These are phyloP conservation scores for Tragelaphus strepsiceros DNA, from an alignment of 2,113 vertebrate species.

Conservation along the genomic window DNA sequence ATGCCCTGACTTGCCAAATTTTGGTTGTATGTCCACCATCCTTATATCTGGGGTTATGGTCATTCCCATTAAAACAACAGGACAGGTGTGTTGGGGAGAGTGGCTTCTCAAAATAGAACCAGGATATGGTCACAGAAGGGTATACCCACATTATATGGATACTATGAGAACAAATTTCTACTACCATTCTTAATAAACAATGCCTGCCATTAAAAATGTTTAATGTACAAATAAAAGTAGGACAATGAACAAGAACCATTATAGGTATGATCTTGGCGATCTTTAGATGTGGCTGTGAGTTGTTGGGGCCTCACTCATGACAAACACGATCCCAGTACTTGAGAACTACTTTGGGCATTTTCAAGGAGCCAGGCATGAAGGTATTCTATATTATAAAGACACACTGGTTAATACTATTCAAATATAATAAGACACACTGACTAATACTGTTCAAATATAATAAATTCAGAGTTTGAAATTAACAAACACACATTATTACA, in stretches of 20 bases:
- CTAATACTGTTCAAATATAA: background rate
- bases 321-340: background rate
- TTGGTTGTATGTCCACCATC: too few relatives aligned
- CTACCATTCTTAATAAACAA: background rate
- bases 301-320: background rate
- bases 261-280: background rate
- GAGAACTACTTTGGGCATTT: background rate
- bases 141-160: background rate
- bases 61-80: background rate
- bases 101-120: background rate
- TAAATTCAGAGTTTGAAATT: background rate
- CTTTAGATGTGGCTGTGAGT: background rate
- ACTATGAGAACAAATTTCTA: background rate
- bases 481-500: background rate
- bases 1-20: background rate
- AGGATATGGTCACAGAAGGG: background rate
- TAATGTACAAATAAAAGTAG: background rate
- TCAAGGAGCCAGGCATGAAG: background rate
- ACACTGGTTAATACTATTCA: background rate
- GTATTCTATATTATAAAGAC: background rate
- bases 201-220: background rate
- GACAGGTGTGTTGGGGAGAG: rapidly evolving
- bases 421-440: background rate
- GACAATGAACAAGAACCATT: background rate
- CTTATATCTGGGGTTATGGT: background rate